Conservation (phyloP, 2,797 vertebrate species). For the Myiothlypis coronata region DNA sequence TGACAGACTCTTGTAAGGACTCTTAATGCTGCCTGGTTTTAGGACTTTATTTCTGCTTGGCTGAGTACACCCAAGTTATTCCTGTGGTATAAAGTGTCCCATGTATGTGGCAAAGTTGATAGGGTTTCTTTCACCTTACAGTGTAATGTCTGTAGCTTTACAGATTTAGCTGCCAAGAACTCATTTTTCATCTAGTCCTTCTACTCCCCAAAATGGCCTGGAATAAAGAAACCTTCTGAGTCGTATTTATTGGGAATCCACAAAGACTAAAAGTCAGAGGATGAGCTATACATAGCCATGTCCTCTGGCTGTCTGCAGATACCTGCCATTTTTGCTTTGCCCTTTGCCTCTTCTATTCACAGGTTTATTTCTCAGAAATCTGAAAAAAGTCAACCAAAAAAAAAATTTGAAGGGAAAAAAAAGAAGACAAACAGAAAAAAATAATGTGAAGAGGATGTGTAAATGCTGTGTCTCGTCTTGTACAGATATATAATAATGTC, state of each 20-base stretch:
- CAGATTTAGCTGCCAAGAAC: neutral
- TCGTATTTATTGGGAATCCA: neutral
- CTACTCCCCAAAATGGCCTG: neutral
- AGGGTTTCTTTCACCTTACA: neutral
- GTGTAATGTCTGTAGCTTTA: neutral
- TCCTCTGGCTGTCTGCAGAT: neutral
- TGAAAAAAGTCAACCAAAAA: neutral
- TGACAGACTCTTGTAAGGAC: neutral
- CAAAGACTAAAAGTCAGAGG: neutral
- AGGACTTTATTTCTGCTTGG: neutral
- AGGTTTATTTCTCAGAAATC: neutral
- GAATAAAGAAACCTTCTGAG: neutral
- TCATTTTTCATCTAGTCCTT: neutral
- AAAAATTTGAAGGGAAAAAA: neutral
- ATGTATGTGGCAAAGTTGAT: neutral
- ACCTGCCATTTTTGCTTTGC: neutral
- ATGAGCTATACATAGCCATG: neutral
- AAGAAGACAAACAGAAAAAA: neutral
- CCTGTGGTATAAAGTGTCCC: neutral
- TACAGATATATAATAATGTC: neutral
- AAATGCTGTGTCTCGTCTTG: neutral
- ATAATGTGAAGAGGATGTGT: neutral
- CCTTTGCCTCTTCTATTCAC: neutral
- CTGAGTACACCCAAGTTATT: neutral
- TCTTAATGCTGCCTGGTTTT: neutral